These are phyloP conservation scores for Montipora capitata DNA, from an alignment of 92 coral and sea anemone genomes.

Conservation along the genomic window DNA sequence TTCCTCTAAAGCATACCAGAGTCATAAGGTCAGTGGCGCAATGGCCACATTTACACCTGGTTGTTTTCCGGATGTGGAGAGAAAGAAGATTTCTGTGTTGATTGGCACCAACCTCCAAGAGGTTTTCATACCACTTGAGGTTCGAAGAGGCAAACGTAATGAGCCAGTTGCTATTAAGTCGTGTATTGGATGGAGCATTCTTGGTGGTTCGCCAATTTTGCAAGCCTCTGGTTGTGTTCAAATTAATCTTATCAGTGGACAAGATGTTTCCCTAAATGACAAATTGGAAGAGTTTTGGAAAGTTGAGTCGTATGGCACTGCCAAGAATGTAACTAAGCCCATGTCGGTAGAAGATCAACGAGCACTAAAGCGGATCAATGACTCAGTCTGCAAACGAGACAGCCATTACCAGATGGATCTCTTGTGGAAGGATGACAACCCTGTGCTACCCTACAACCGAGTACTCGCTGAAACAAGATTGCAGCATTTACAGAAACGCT, in stretches of 20 bases:
- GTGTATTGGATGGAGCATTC: constrained; percentile 69
- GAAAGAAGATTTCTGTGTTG: constrained; percentile 30
- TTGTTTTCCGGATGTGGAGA: constrained; percentile 65
- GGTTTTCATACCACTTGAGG: constrained; percentile 76
- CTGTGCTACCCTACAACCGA: constrained; percentile 63
- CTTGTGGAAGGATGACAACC: constrained; percentile 51
- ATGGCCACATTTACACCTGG: constrained; percentile 72
- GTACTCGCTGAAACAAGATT: constrained; percentile 72
- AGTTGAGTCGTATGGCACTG: constrained; percentile 51
- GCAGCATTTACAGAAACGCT: constrained; percentile 57
- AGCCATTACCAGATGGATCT: constrained; percentile 70
- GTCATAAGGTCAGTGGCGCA: constrained; percentile 36
- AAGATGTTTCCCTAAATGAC: constrained; percentile 58
- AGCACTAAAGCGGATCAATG: constrained; percentile 34
- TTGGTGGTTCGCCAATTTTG: constrained; percentile 41
- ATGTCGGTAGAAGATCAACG: constrained; percentile 58
- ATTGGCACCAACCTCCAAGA: constrained; percentile 76
- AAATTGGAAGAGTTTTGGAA: constrained; percentile 76
- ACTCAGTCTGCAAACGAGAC: constrained; percentile 35
- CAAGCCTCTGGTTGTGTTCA: neutral
- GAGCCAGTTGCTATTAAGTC: constrained; percentile 73
- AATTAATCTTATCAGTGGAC: constrained; percentile 34
- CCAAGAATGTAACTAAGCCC: constrained; percentile 21
- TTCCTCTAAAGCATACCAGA: constrained; percentile 64
- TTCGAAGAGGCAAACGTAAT: constrained; percentile 48